phyloP scores from a whole-genome alignment of 2,797 vertebrate species.

The Acrocephalus scirpaceus region DNA sequence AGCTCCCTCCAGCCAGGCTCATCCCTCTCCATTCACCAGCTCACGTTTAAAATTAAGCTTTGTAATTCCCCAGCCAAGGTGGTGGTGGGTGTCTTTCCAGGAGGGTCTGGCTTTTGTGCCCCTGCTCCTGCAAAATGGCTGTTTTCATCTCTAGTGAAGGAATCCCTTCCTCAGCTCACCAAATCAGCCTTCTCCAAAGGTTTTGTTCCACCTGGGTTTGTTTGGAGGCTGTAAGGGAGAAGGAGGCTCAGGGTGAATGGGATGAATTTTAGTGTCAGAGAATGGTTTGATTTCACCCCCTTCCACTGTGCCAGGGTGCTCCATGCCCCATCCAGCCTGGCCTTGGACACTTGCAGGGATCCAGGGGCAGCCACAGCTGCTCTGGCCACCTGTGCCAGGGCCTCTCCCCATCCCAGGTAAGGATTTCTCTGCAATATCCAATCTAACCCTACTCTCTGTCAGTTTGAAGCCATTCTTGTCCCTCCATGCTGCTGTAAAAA shows the following conservation, averaged over 20 bases:
- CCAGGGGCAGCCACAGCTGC: neutral
- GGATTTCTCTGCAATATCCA: neutral
- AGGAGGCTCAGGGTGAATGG: neutral
- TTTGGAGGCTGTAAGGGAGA: neutral
- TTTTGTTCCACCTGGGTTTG: neutral
- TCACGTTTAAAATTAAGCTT: neutral
- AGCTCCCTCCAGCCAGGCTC: neutral
- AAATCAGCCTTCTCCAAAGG: neutral
- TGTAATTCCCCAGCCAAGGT: neutral
- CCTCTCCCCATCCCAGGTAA: neutral
- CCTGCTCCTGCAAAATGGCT: neutral
- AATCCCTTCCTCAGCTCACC: neutral
- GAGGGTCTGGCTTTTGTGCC: neutral
- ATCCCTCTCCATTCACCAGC: neutral
- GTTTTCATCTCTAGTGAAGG: rapidly evolving
- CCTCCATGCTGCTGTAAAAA: neutral
- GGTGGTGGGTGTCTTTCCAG: neutral
- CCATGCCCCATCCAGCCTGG: neutral
- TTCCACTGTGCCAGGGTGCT: neutral
- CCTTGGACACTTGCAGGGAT: neutral
- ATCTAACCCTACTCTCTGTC: neutral
- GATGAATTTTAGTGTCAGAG: neutral
- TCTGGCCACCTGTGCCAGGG: neutral
- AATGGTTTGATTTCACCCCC: neutral
- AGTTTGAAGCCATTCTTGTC: rapidly evolving